These are phyloP conservation scores for Clistopyga incitator DNA, from an alignment of 2,888 invertebrate species.

Conservation along the genomic window DNA sequence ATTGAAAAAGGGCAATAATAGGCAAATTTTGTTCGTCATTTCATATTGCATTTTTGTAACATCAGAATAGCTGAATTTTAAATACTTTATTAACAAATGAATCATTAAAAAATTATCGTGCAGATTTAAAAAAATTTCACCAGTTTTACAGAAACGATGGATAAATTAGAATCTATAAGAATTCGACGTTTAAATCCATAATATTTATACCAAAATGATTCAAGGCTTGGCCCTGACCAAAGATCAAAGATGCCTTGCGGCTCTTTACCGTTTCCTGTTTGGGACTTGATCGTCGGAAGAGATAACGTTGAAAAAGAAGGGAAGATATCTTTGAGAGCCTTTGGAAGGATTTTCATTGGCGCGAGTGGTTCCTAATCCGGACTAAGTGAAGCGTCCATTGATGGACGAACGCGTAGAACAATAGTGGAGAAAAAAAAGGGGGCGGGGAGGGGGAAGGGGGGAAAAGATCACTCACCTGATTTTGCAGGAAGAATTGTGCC, in stretches of 20 bases:
- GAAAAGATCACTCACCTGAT: constrained; percentile 86
- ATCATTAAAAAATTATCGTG: too few species aligned
- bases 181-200: too few species aligned
- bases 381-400: constrained; percentile 23
- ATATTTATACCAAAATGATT: too few species aligned
- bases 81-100: too few species aligned
- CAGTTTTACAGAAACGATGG: too few species aligned
- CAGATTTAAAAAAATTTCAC: too few species aligned
- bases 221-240: too few species aligned
- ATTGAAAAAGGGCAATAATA: too few species aligned
- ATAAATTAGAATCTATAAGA: too few species aligned
- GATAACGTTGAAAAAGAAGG: neutral
- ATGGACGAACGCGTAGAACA: neutral
- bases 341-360: constrained; percentile 19
- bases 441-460: constrained; percentile 23
- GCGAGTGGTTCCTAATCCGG: constrained; percentile 25
- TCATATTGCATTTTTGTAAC: too few species aligned
- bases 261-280: neutral
- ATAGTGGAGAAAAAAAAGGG: constrained; percentile 2
- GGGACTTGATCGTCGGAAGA: constrained; percentile 37
- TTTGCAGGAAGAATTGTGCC: constrained; percentile 91
- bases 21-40: too few species aligned
- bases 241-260: neutral
- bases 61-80: too few species aligned
- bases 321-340: constrained; percentile 14